These are phyloP conservation scores for Sarcophaga rosellei DNA, from an alignment of 2,888 invertebrate genomes.

Conservation along the genomic window DNA sequence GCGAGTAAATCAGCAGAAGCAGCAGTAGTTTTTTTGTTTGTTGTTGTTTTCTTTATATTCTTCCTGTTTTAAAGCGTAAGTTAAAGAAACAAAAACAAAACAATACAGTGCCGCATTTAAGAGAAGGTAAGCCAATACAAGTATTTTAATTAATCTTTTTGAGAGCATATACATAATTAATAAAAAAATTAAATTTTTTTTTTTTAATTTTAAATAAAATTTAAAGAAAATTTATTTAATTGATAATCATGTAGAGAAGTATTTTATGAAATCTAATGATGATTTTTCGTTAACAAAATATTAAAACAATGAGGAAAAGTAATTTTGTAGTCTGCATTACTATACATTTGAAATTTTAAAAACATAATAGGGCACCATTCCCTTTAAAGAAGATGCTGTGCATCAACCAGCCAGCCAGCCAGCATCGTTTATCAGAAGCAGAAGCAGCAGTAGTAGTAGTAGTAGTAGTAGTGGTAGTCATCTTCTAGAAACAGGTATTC, in stretches of 20 bases:
- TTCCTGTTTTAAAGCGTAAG: constrained; percentile 32
- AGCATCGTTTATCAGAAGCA: constrained; percentile 31
- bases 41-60: constrained; percentile 49
- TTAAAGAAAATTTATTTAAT: too few relatives aligned
- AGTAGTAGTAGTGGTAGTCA: constrained; percentile 54
- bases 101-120: constrained; percentile 34
- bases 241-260: too few relatives aligned
- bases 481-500: constrained; percentile 57
- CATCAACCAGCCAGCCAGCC: constrained; percentile 11
- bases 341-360: neutral
- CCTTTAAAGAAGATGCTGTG: neutral
- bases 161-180: too few relatives aligned
- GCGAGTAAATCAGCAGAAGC: constrained; percentile 33
- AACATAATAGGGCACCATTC: neutral
- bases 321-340: neutral
- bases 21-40: constrained; percentile 25
- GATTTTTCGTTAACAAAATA: neutral
- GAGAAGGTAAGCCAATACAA: constrained; percentile 7
- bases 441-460: constrained; percentile 1
- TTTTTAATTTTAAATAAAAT: too few relatives aligned
- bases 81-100: neutral
- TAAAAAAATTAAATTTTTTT: too few relatives aligned
- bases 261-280: too few relatives aligned
- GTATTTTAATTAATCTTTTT: neutral
- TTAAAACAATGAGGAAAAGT: neutral